Evolutionary conservation across 35 echinoderm and acorn worm genomes (phyloP), one percentile per base, ranked within the genome.

Genomic region (Heliocidaris tuberculata): DNA sequence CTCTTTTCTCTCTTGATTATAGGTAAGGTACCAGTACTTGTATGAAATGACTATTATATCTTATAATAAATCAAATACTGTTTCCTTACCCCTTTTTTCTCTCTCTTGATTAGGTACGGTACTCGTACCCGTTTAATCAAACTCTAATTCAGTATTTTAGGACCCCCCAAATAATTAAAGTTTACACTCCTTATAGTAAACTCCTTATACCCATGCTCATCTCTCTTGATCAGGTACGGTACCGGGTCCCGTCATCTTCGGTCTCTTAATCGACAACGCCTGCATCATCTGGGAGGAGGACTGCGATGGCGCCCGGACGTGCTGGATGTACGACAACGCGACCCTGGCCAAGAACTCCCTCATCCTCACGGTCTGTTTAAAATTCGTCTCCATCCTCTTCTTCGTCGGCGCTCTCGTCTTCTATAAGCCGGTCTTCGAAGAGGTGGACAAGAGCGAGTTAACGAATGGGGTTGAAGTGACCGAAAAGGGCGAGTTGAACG

Each of bases 251-350:
- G 96, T 97, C 27, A 86, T 97, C 29, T 96, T 96, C 32, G 97
- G 97, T 21, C 89, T 95, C 0, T 86, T 97, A 29, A 97, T 97
- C 94, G 97, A 97, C 85, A 97, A 88, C 54, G 93, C 95, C 30
- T 97, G 97, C 70, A 70, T 96, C 50, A 94, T 97, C n/a, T 97
- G 97, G 97, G 95, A 97, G 86, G 95, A 96, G 42, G 91, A 93
- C 48, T 97, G 97, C 59, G 97, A 97, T 32, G 94, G 92, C 17
- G 70, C 50, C 13, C 85, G 92, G 15, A 96, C 94, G 0, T 97
- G 97, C 48, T 97, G 97, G 97, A 48, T 96, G n/a, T 97, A 97
- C 60, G 95, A 97, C 50, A 97, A 97, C 92, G 86, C 49, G 13
- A 86, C 86, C 10, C 95, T 97, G 50, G 95, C 95, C 31, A 92